Base-by-base conservation (phyloP, 2,888 invertebrate genomes). In the Onchidella celtica region DNA sequence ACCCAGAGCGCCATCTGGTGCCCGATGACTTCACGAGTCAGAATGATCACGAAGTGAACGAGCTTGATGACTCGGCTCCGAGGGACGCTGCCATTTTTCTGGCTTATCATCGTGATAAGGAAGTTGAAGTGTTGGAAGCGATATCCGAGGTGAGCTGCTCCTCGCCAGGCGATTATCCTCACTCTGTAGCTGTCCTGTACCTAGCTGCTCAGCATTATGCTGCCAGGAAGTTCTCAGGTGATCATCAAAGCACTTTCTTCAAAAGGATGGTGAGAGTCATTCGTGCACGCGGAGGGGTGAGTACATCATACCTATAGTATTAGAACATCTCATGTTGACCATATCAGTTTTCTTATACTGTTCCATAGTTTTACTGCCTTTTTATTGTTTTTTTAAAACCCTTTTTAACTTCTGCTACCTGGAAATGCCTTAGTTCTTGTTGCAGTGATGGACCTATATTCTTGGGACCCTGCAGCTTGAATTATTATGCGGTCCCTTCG, bases 181-280 rank as follows among this genome's bases (percentile, higher is more conserved):
- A 90, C 9, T 86, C 89, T 17, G 86, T 88, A 3, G 88, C 90
- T 14, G 88, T 88, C 73, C 81, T 92, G 57, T 87, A 89, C 57
- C 83, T 87, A 78, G 88, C 89, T 86, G 88, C 87, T 74, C 83
- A 90, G 24, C 90, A 90, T 65, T 89, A 90, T 83, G 87, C 89
- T 1, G 83, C 87, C 55, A 79, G 86, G 27, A 88, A 86, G 66
- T 89, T 88, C 79, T 88, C 88, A 4, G 79, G 85, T 6, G 84
- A 86, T 14, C 87, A 89, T 40, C 83, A 88, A 36, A 57, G 38
- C 14, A n/a, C 38, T 14, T 78, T 82, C 73, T 77, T 82, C 24
- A 63, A 63, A 21, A 63, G 77, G 17, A 21, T 82, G 24, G 57
- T 82, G 2, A 17, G 76, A 32, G 77, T 65, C 2, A 38, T 78